Conservation (phyloP, 64 coral and sea anemone species). For the Hydrozoanthus tunicans region DNA sequence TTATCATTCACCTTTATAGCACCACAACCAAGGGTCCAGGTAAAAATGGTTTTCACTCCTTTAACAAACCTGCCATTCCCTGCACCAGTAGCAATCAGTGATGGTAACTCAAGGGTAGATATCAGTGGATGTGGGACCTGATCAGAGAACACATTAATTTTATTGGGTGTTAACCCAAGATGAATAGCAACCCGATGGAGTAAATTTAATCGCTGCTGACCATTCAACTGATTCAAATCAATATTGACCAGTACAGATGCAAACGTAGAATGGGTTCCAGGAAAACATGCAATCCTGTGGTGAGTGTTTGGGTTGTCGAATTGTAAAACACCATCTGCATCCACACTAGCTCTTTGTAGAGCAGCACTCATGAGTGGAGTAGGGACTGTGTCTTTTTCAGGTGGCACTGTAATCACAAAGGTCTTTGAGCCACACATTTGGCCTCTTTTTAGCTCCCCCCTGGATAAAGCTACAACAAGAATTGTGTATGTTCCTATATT, state of each 20-base stretch:
- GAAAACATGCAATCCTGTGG: slow-evolving; percentile 55
- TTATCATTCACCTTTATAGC: slow-evolving; percentile 67
- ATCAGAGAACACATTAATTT: slow-evolving; percentile 63
- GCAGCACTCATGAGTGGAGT: slow-evolving; percentile 24
- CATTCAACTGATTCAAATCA: slow-evolving; percentile 66
- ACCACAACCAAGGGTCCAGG: slow-evolving; percentile 82
- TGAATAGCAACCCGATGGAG: slow-evolving; percentile 58
- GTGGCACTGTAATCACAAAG: slow-evolving; percentile 65
- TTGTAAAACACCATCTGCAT: slow-evolving; percentile 26
- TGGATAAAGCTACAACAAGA: slow-evolving; percentile 73
- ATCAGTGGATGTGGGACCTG: slow-evolving; percentile 64
- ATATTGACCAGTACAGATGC: slow-evolving; percentile 68
- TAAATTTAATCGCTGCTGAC: slow-evolving; percentile 63
- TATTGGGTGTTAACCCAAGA: slow-evolving; percentile 46
- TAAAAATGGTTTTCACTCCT: slow-evolving; percentile 71
- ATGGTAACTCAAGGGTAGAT: slow-evolving; percentile 58
- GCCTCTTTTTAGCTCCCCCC: slow-evolving; percentile 33
- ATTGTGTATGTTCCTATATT: slow-evolving; percentile 75
- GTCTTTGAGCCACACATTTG: slow-evolving; percentile 77
- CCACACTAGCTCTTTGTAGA: slow-evolving; percentile 27
- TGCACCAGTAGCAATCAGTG: slow-evolving; percentile 68
- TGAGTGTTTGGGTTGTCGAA: slow-evolving; percentile 19
- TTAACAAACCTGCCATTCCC: slow-evolving; percentile 78
- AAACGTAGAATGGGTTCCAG: slow-evolving; percentile 63
- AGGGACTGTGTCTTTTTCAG: not conserved